phyloP scores from a whole-genome alignment of 2,113 vertebrate genomes.

The human (Homo sapiens) region GRCh38 chr12:103872001-103872500 shows the following conservation, averaged over 20 bases:
- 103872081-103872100: background rate
- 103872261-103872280: background rate
- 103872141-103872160: background rate
- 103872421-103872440: too few species aligned
- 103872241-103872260: background rate
- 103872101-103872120: background rate
- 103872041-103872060: background rate
- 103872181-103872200: background rate
- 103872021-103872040: background rate
- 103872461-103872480: too few species aligned
- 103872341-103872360: too few species aligned
- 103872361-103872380: too few species aligned
- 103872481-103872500: too few species aligned
- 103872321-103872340: background rate
- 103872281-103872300: background rate
- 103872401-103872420: too few species aligned
- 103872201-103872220: background rate
- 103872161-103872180: background rate
- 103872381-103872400: too few species aligned
- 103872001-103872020: background rate
- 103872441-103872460: too few species aligned
- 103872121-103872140: background rate
- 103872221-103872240: background rate
- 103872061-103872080: background rate
- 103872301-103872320: background rate